phyloP scores from a whole-genome alignment of 2,797 vertebrate genomes.

The Pempheris klunzingeri region DNA sequence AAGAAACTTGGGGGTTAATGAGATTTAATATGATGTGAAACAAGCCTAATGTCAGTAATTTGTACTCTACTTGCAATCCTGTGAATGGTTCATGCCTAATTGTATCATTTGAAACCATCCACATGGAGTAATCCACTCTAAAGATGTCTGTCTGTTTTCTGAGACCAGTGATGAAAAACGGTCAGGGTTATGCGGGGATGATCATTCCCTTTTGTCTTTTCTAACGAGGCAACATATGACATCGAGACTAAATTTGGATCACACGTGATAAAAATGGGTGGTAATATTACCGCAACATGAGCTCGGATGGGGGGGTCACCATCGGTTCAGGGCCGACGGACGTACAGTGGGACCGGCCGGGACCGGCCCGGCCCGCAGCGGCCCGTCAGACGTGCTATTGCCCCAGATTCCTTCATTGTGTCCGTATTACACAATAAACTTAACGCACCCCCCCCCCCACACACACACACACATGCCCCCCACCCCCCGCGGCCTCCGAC shows the following conservation, averaged over 20 bases:
- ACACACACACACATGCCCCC: constrained; percentile 68
- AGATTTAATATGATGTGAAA: not conserved
- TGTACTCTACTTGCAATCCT: not conserved
- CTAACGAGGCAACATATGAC: constrained; percentile 47
- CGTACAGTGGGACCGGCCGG: not conserved
- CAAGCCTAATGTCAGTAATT: not conserved
- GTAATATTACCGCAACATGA: constrained; percentile 31
- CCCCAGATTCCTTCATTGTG: constrained; percentile 88
- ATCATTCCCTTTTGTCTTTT: constrained; percentile 31
- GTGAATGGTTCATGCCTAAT: not conserved
- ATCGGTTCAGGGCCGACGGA: not conserved
- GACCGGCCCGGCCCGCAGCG: not conserved
- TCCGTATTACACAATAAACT: constrained; percentile 86
- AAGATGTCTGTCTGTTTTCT: not conserved
- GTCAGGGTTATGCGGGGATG: not conserved
- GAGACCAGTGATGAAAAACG: not conserved
- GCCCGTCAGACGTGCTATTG: constrained; percentile 50
- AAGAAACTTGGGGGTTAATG: not conserved
- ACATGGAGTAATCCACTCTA: too few species aligned
- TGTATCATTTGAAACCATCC: not conserved
- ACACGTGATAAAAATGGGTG: constrained; percentile 49
- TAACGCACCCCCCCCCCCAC: constrained; percentile 68
- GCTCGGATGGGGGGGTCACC: not conserved
- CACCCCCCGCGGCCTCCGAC: constrained; percentile 16
- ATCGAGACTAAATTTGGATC: constrained; percentile 53